A percentile compares a stretch with the other conserved stretches of the same genome.
Conservation (phyloP, 2,888 invertebrate genomes). For the Cosmopolites sordidus region DNA sequence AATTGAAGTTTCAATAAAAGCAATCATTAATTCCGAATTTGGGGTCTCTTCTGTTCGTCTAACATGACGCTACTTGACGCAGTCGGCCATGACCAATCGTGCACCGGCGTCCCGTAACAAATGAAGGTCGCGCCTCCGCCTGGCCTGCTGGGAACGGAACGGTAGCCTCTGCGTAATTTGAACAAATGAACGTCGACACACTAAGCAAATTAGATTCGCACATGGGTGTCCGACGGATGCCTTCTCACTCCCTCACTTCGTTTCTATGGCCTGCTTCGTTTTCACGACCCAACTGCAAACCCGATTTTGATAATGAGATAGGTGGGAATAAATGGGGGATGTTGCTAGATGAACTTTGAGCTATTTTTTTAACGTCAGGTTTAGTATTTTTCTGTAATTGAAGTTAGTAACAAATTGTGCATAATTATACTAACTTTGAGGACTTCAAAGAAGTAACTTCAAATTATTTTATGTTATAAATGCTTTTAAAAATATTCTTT, state of each 20-base stretch:
- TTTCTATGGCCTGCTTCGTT: background rate
- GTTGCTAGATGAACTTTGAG: no score
- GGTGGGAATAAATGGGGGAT: no score
- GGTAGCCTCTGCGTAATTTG: conserved; percentile 52
- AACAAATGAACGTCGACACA: conserved; percentile 57
- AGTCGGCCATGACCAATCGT: conserved; percentile 32
- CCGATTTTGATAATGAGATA: no score
- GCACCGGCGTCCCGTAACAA: conserved; percentile 14
- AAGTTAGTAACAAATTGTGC: no score
- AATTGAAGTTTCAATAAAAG: conserved; percentile 67
- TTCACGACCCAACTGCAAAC: background rate
- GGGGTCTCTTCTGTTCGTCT: conserved; percentile 25
- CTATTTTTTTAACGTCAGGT: no score
- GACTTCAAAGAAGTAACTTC: no score
- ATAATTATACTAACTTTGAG: no score
- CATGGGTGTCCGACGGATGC: conserved; percentile 37
- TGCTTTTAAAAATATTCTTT: no score
- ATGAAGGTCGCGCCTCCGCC: conserved; percentile 20
- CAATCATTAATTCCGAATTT: conserved; percentile 64
- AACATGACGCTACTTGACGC: conserved; percentile 40
- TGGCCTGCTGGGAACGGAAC: conserved; percentile 35
- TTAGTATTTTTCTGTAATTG: no score
- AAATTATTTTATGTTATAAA: no score
- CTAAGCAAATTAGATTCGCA: conserved; percentile 63
- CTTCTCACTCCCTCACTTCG: background rate